Conservation (phyloP, 2,797 vertebrate species). For the Poecilia gillii region DNA sequence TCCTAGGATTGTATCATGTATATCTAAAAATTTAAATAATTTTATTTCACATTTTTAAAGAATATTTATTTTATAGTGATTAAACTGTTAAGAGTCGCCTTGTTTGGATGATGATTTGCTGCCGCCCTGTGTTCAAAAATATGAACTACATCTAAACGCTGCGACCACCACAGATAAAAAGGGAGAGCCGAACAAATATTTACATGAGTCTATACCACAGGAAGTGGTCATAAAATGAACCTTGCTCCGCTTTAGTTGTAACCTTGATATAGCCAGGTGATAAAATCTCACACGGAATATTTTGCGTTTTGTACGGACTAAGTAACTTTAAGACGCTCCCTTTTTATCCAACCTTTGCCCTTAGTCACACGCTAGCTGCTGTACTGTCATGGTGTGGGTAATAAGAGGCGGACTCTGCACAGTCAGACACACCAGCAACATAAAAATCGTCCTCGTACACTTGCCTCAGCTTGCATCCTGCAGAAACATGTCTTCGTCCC, state of each 20-base stretch:
- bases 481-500: conserved; percentile 66
- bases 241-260: conserved; percentile 23
- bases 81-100: neutral
- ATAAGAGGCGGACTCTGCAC: conserved; percentile 15
- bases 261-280: accelerated
- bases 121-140: conserved; percentile 60
- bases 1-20: neutral
- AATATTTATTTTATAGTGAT: neutral
- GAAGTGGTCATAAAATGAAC: conserved; percentile 41
- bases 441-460: conserved; percentile 15
- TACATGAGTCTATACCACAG: neutral
- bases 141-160: conserved; percentile 5
- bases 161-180: neutral
- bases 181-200: conserved; percentile 36
- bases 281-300: neutral
- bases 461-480: neutral
- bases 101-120: conserved; percentile 32
- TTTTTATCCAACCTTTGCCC: conserved; percentile 53
- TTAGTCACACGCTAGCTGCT: neutral
- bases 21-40: neutral
- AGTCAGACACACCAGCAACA: neutral
- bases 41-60: neutral
- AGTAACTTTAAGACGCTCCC: conserved; percentile 69
- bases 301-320: conserved; percentile 15
- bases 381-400: conserved; percentile 54